Evolutionary conservation across 2,888 invertebrate genomes (phyloP).

Genomic region (Drosophila histrio): DNA sequence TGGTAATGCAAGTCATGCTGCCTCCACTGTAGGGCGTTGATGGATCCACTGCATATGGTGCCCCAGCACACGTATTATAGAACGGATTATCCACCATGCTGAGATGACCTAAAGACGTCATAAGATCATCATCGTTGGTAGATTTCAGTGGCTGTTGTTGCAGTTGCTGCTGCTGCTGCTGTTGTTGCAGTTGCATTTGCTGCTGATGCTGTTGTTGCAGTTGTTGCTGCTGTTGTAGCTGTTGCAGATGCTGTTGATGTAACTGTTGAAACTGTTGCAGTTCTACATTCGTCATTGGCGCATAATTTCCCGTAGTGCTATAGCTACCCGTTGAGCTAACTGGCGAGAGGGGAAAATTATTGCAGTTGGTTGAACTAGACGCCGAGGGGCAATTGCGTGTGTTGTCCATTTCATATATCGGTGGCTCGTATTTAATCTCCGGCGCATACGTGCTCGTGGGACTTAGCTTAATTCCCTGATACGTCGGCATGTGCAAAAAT

Average conservation of each 20-base stretch:
- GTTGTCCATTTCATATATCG: slow-evolving; percentile 49
- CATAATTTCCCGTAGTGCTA: slow-evolving; percentile 45
- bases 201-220: no score
- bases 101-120: background rate
- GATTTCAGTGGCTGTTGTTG: background rate
- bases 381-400: slow-evolving; percentile 53
- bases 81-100: background rate
- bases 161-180: background rate
- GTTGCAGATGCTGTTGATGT: background rate
- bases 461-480: slow-evolving; percentile 33
- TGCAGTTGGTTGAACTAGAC: slow-evolving; percentile 32
- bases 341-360: slow-evolving; percentile 56
- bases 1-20: background rate
- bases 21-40: background rate
- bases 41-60: background rate
- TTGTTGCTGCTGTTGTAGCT: background rate
- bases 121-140: background rate
- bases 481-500: slow-evolving; percentile 11
- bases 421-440: slow-evolving; percentile 56
- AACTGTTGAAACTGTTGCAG: slow-evolving; percentile 8
- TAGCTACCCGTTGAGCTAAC: slow-evolving; percentile 47
- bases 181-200: background rate
- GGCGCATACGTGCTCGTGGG: slow-evolving; percentile 30
- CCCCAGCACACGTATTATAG: no score
- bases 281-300: slow-evolving; percentile 15